Evolutionary conservation across 2,113 vertebrate species (phyloP).

Genomic region (Gymnarchus niloticus): DNA sequence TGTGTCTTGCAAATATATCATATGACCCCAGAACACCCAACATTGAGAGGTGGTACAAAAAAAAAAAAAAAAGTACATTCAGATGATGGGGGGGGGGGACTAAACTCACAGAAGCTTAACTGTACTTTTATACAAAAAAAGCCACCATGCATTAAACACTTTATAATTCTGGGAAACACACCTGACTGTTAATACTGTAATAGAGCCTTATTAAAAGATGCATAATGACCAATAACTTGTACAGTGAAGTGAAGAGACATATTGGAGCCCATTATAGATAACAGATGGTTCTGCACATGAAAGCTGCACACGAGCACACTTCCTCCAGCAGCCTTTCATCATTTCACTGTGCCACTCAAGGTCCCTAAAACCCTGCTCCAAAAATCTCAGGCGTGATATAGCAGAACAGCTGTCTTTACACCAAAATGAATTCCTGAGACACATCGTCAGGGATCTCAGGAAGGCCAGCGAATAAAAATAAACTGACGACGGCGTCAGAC

Average conservation of each 20-base stretch:
- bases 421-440: slow-evolving; percentile 6
- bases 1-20: neutral
- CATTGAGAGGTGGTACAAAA: neutral
- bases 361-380: neutral
- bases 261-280: neutral
- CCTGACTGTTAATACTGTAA: neutral
- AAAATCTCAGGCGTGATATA: neutral
- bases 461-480: slow-evolving; percentile 8
- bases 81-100: too few species aligned
- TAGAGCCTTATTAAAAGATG: too few species aligned
- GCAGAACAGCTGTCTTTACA: neutral
- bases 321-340: neutral
- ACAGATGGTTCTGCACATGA: neutral
- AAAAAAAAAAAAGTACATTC: too few species aligned
- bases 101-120: neutral
- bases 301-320: neutral
- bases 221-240: neutral
- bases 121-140: neutral
- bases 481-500: neutral
- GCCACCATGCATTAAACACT: neutral
- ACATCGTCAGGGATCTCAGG: neutral
- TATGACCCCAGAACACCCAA: neutral
- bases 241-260: neutral
- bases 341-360: neutral
- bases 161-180: neutral